phyloP scores from a whole-genome alignment of 2,113 vertebrate species.

The Diadophis punctatus region DNA sequence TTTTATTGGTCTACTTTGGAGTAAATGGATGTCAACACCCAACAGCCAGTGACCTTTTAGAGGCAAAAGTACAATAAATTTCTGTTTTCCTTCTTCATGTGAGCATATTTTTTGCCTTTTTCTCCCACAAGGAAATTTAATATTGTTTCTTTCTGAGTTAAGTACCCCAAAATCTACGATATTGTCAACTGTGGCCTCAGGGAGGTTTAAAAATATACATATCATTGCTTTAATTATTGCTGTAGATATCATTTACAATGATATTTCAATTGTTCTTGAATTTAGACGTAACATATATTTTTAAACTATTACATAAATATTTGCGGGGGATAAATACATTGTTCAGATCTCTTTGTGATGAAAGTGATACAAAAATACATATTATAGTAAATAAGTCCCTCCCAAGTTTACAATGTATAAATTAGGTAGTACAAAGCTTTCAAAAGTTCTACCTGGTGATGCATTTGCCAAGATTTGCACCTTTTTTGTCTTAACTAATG shows the following conservation, averaged over 20 bases:
- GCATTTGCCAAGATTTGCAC: conserved; percentile 24
- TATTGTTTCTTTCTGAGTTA: conserved; percentile 1
- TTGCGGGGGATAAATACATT: conserved; percentile 51
- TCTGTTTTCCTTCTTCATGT: background rate
- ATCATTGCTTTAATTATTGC: conserved; percentile 16
- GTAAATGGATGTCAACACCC: conserved; percentile 46
- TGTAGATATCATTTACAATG: conserved; percentile 38
- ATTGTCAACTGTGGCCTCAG: conserved; percentile 63
- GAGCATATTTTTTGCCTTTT: background rate
- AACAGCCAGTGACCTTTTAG: conserved; percentile 62
- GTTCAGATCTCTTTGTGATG: conserved; percentile 48
- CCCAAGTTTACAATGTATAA: conserved; percentile 38
- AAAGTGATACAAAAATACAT: conserved; percentile 39
- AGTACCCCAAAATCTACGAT: conserved; percentile 10
- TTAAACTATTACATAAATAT: conserved; percentile 48
- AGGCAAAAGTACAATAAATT: conserved; percentile 72
- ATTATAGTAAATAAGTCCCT: conserved; percentile 30
- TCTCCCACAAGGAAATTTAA: conserved; percentile 9
- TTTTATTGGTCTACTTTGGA: conserved; percentile 79
- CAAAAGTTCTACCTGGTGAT: conserved; percentile 33
- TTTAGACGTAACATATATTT: conserved; percentile 48
- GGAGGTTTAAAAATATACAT: conserved; percentile 50
- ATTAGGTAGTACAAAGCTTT: conserved; percentile 38
- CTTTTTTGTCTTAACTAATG: conserved; percentile 9
- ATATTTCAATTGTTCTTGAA: conserved; percentile 44